Percentiles rank a stretch among this genome's conserved stretches.
phyloP scores from a whole-genome alignment of 2,113 vertebrate species.

The Mellivora capensis region DNA sequence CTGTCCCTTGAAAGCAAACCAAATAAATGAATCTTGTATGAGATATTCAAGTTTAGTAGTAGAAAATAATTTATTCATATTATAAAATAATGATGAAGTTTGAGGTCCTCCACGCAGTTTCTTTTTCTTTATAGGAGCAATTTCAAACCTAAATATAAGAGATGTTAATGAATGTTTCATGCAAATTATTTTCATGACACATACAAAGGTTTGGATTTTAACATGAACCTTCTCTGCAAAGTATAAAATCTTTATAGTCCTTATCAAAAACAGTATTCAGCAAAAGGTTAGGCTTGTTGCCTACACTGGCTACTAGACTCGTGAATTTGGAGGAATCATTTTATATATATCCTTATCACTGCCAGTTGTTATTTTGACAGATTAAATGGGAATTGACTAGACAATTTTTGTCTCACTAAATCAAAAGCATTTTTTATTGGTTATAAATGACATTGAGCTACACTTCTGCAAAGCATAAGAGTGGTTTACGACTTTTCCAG shows the following conservation, averaged over 20 bases:
- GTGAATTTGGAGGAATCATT: constrained; percentile 26
- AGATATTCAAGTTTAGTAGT: background rate
- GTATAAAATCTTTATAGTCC: background rate
- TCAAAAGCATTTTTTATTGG: constrained; percentile 5
- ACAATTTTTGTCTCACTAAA: constrained; percentile 26
- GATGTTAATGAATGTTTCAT: background rate
- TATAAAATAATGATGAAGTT: background rate
- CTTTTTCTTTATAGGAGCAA: background rate
- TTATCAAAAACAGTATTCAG: background rate
- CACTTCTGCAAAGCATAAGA: background rate
- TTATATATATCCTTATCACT: background rate
- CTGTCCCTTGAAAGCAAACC: background rate
- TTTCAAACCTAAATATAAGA: background rate
- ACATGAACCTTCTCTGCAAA: background rate
- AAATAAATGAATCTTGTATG: background rate
- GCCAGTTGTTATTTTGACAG: constrained; percentile 14
- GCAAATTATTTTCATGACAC: background rate
- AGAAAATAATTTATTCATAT: background rate
- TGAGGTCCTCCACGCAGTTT: background rate
- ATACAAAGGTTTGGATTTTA: background rate
- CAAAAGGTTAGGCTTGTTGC: background rate
- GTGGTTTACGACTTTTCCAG: background rate
- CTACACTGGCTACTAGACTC: background rate
- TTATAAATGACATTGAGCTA: constrained; percentile 12
- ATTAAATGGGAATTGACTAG: constrained; percentile 7